Conservation (phyloP, 2,797 vertebrate species). For the Enteromius anoplus region DNA sequence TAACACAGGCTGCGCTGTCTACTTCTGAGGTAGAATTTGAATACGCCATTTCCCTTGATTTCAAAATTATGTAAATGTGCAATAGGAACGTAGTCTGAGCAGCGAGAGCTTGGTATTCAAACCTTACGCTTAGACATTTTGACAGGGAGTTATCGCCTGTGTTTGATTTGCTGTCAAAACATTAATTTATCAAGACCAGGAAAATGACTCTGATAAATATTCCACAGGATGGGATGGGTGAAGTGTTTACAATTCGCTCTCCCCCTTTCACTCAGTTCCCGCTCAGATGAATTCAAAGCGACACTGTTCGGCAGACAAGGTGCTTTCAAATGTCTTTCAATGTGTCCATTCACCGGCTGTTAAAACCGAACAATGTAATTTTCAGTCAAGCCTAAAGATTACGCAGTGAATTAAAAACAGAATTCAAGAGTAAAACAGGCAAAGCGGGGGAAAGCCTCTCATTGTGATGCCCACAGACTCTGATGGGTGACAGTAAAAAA, state of each 20-base stretch:
- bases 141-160: constrained; percentile 57
- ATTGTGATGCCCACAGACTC: constrained; percentile 19
- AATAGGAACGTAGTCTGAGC: neutral
- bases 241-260: constrained; percentile 41
- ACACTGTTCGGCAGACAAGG: constrained; percentile 37
- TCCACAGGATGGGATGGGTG: constrained; percentile 35
- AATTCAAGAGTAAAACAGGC: constrained; percentile 26
- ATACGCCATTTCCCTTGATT: constrained; percentile 51
- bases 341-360: constrained; percentile 41
- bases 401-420: constrained; percentile 53
- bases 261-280: constrained; percentile 13
- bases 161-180: constrained; percentile 65
- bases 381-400: constrained; percentile 50
- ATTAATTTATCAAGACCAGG: constrained; percentile 55
- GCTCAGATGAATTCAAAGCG: constrained; percentile 48
- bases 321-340: constrained; percentile 55
- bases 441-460: constrained; percentile 16
- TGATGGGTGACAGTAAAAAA: constrained; percentile 23
- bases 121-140: constrained; percentile 45
- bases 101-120: constrained; percentile 46
- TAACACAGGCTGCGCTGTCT: constrained; percentile 1
- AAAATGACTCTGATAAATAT: constrained; percentile 57
- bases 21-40: constrained; percentile 47
- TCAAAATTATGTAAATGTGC: constrained; percentile 54
- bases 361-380: constrained; percentile 53